Evolutionary conservation across 2,113 vertebrate genomes (phyloP).

Genomic region (Lampris incognitus): DNA sequence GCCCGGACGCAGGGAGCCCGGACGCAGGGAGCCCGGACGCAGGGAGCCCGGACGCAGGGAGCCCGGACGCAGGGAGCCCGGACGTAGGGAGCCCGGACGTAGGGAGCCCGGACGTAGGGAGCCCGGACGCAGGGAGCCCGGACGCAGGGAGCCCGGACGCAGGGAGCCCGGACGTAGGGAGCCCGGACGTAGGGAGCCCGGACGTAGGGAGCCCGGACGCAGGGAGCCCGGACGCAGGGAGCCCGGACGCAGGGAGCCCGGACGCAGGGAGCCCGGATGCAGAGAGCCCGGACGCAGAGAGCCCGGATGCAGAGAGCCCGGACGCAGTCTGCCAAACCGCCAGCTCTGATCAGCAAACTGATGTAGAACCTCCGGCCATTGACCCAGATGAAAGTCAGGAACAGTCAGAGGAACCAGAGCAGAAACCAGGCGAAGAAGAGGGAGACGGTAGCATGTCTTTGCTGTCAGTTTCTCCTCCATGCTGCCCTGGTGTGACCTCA

Average conservation of each 20-base stretch:
- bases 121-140: constrained; percentile 7
- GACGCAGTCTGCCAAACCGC: constrained; percentile 9
- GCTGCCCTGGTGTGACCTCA: constrained; percentile 39
- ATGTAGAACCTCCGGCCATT: constrained; percentile 8
- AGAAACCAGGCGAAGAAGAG: constrained; percentile 6
- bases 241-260: constrained; percentile 18
- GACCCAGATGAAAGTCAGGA: constrained; percentile 49
- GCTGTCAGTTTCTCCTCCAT: constrained; percentile 35
- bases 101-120: not conserved
- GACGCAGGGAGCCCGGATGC: constrained; percentile 17
- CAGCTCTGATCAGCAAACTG: constrained; percentile 16
- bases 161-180: not conserved
- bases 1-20: constrained; percentile 14
- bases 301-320: constrained; percentile 27
- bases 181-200: constrained; percentile 18
- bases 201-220: constrained; percentile 17
- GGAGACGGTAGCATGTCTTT: constrained; percentile 16
- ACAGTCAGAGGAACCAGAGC: constrained; percentile 28
- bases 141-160: constrained; percentile 9
- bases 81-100: constrained; percentile 17
- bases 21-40: constrained; percentile 36
- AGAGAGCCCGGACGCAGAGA: not conserved
- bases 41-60: constrained; percentile 14
- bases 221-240: constrained; percentile 17
- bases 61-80: constrained; percentile 18